These are phyloP conservation scores for Colletes gigas DNA, from an alignment of 1,140 invertebrate species.

Conservation along the genomic window DNA sequence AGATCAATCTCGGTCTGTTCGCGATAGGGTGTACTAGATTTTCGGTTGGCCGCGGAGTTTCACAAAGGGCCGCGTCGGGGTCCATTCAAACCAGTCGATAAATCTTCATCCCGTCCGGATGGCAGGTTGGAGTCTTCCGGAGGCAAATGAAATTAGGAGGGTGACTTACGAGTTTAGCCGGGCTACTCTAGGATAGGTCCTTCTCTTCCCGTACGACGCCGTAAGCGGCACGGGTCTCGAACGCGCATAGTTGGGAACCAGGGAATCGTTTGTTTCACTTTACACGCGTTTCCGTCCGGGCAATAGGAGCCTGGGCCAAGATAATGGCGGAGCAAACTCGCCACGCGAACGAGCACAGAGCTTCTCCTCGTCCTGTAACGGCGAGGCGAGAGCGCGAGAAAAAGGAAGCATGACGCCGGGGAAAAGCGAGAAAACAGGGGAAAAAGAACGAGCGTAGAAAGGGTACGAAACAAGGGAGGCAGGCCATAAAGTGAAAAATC, in stretches of 20 bases:
- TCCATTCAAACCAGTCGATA: slow-evolving; percentile 26
- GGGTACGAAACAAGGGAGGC: slow-evolving; percentile 6
- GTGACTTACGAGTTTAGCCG: slow-evolving; percentile 33
- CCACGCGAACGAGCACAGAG: slow-evolving; percentile 7
- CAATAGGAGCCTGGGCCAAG: not conserved
- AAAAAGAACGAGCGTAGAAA: not conserved
- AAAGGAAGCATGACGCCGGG: no score
- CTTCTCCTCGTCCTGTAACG: not conserved
- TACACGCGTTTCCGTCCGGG: slow-evolving; percentile 21
- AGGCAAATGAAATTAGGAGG: slow-evolving; percentile 43
- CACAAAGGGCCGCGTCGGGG: not conserved
- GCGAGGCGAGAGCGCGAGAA: not conserved
- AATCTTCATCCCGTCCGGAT: slow-evolving; percentile 31
- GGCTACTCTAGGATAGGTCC: not conserved
- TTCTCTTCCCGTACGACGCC: not conserved
- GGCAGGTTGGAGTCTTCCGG: slow-evolving; percentile 25
- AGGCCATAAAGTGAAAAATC: slow-evolving; percentile 50
- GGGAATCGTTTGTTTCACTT: slow-evolving; percentile 51
- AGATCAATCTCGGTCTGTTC: slow-evolving; percentile 12
- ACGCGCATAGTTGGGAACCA: not conserved
- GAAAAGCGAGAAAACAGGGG: slow-evolving; percentile 6
- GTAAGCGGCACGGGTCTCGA: not conserved
- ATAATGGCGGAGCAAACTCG: slow-evolving; percentile 43
- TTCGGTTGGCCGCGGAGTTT: slow-evolving; percentile 1
- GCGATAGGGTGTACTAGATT: slow-evolving; percentile 22